Base-by-base conservation (phyloP, 2,113 vertebrate genomes). In the Bungarus multicinctus region DNA sequence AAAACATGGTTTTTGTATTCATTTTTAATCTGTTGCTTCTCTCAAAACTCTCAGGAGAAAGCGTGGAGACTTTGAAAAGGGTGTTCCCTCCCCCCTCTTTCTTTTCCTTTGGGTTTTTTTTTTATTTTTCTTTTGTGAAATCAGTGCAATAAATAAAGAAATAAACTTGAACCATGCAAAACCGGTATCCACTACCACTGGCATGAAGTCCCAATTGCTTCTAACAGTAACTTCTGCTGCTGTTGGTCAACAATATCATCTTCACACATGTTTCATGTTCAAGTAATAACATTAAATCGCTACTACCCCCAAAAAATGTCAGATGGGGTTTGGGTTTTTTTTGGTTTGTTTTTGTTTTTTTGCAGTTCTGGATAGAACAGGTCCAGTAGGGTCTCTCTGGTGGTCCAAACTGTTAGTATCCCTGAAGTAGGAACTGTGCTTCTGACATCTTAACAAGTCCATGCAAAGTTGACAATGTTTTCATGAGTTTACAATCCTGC, bases 131-230 rank as follows among this genome's bases (percentile, higher is more conserved):
- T 81, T 81, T 43, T 74, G 89, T 52, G 50, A 86, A 53, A 53
- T 30, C 16, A 8, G 45, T 53, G 92, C 92, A 90, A 90, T 90
- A 90, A 93, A 57, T 89, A 92, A 50, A 85, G 85, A 50, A 89
- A 58, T 14, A 34, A 74, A 89, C 87, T 89, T 85, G 74, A 90
- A 64, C 54, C 45, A 47, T 55, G 39, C 91, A 55, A 88, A 55
- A 25, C 52, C 45, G 16, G 4, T 23, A 58, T 10, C 27, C 30
- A 30, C 30, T 12, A 43, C 54, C 88, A 85, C 43, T 85, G 39
- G 45, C 92, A 58, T 27, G 2, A 39, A 23, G 22, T 52, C n/a
- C 55, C 11, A 85, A 27, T 9, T 9, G 47, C 47, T 20, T 89
- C 50, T 34, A 39, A 25, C 52, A 23, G 39, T 50, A 27, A 22